Conservation (phyloP, 2,113 vertebrate genomes). For the Bufo gargarizans region DNA sequence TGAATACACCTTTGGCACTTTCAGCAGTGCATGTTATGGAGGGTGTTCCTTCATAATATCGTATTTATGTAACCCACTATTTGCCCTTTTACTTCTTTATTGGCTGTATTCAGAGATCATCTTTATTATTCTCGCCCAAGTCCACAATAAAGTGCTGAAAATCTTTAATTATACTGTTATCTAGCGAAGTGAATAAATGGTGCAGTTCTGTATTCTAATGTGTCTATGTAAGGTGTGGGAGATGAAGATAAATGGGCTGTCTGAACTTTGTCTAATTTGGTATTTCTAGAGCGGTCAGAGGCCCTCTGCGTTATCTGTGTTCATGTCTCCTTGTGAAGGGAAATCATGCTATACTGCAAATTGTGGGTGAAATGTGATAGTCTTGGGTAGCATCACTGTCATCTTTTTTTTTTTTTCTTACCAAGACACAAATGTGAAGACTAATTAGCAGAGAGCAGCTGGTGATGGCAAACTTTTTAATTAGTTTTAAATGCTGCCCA, state of each 20-base stretch:
- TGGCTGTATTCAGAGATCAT: too few relatives aligned
- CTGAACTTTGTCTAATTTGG: neutral
- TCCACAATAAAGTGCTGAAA: too few relatives aligned
- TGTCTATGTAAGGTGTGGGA: neutral
- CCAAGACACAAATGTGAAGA: slow-evolving; percentile 48
- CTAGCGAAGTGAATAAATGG: neutral
- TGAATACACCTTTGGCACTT: too few relatives aligned
- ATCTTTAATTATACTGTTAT: neutral
- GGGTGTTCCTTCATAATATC: too few relatives aligned
- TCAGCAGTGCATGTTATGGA: too few relatives aligned
- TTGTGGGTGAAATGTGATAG: slow-evolving; percentile 39
- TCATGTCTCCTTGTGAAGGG: neutral
- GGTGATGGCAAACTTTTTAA: slow-evolving; percentile 57
- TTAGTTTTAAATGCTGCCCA: slow-evolving; percentile 58
- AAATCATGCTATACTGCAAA: slow-evolving; percentile 9
- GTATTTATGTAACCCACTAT: too few relatives aligned
- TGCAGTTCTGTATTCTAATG: neutral
- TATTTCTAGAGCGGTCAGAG: neutral
- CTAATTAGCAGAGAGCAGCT: slow-evolving; percentile 56
- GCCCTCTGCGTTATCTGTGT: neutral
- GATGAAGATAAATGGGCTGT: neutral
- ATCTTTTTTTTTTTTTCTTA: slow-evolving; percentile 36
- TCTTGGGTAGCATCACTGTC: slow-evolving; percentile 36
- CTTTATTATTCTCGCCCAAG: too few relatives aligned
- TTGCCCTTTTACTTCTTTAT: too few relatives aligned